Evolutionary conservation across 2,888 invertebrate species (phyloP).

Genomic region (Bedellia somnulentella): DNA sequence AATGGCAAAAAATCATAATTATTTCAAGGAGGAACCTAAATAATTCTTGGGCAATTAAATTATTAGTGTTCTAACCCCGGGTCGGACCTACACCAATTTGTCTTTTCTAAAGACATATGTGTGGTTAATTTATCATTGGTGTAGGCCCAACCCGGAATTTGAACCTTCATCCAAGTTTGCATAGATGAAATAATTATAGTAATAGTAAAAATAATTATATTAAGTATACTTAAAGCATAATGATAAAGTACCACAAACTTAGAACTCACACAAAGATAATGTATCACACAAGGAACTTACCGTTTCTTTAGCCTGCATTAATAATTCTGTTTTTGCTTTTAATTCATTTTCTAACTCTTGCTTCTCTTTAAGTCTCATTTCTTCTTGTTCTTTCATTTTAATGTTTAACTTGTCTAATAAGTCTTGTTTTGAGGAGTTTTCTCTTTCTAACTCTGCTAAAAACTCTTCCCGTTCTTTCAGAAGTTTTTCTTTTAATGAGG

Average conservation of each 20-base stretch:
- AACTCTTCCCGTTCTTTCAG: slow-evolving; percentile 52
- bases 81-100: too few relatives aligned
- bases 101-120: too few relatives aligned
- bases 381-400: slow-evolving; percentile 48
- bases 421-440: slow-evolving; percentile 54
- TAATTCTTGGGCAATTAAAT: not conserved
- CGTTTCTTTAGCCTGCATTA: slow-evolving; percentile 43
- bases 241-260: too few relatives aligned
- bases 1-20: not conserved
- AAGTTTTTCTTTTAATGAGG: slow-evolving; percentile 40
- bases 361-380: slow-evolving; percentile 40
- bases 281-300: too few relatives aligned
- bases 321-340: slow-evolving; percentile 34
- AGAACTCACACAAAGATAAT: too few relatives aligned
- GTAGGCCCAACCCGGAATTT: too few relatives aligned
- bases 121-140: too few relatives aligned
- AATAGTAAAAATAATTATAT: too few relatives aligned
- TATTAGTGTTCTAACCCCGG: too few relatives aligned
- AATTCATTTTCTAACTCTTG: slow-evolving; percentile 33
- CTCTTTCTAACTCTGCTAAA: slow-evolving; percentile 41
- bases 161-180: too few relatives aligned
- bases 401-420: slow-evolving; percentile 46
- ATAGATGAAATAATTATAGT: too few relatives aligned
- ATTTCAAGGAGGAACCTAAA: not conserved
- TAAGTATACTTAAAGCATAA: too few relatives aligned